Evolutionary conservation across 1,140 invertebrate species (phyloP).

Genomic region (Wasmannia auropunctata): DNA sequence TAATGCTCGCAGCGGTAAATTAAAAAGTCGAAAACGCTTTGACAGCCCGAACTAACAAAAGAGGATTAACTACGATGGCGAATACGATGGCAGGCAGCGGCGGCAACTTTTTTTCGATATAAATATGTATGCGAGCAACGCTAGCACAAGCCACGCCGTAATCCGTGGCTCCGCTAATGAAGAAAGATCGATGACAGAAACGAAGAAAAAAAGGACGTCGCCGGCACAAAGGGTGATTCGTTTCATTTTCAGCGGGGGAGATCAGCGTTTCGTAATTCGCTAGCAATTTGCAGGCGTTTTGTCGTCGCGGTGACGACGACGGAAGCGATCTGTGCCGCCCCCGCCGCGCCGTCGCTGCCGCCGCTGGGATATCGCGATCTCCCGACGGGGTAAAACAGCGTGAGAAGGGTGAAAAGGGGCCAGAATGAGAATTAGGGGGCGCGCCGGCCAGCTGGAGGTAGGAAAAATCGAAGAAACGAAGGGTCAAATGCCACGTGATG

Average conservation of each 20-base stretch:
- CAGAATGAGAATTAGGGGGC: slow-evolving; percentile 27
- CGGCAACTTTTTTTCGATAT: slow-evolving; percentile 47
- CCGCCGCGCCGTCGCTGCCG: not conserved
- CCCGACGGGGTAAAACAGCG: slow-evolving; percentile 20
- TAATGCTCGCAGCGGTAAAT: slow-evolving; percentile 45
- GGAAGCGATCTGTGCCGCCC: slow-evolving; percentile 43
- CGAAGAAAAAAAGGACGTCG: slow-evolving; percentile 18
- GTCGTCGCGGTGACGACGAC: slow-evolving; percentile 36
- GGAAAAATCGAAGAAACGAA: slow-evolving; percentile 71
- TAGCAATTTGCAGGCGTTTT: slow-evolving; percentile 57
- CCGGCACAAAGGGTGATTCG: slow-evolving; percentile 54
- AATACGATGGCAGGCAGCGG: not conserved
- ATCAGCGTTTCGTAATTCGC: slow-evolving; percentile 54
- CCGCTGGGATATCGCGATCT: slow-evolving; percentile 41
- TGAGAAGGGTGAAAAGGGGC: slow-evolving; percentile 27
- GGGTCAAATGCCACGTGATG: slow-evolving; percentile 75
- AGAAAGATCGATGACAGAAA: slow-evolving; percentile 53
- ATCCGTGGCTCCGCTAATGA: slow-evolving; percentile 49
- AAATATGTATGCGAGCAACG: slow-evolving; percentile 47
- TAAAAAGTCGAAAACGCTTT: slow-evolving; percentile 54
- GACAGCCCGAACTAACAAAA: slow-evolving; percentile 44
- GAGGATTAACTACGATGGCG: slow-evolving; percentile 41
- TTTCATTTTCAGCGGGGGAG: slow-evolving; percentile 38
- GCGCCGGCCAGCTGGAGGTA: slow-evolving; percentile 43
- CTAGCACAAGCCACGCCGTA: not conserved